Evolutionary conservation across 2,113 vertebrate species (phyloP).

Genomic region (Cebidichthys violaceus): DNA sequence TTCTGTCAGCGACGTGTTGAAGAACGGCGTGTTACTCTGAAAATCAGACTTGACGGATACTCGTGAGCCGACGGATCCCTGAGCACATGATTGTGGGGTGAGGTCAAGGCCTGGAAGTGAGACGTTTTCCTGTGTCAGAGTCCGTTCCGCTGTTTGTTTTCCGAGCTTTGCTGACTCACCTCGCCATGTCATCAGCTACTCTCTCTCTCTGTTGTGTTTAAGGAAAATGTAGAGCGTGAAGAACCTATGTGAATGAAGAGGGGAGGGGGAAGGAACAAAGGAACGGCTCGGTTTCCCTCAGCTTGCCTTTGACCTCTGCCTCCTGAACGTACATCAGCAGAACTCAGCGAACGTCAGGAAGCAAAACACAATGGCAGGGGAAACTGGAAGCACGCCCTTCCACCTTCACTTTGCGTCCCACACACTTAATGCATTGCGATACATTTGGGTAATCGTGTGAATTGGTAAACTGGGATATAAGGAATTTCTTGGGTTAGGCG

Average conservation of each 20-base stretch:
- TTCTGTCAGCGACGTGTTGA: conserved; percentile 5
- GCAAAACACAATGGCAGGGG: conserved; percentile 80
- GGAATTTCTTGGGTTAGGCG: background rate
- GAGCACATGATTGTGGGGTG: conserved; percentile 48
- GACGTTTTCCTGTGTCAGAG: conserved; percentile 62
- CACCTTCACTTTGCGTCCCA: conserved; percentile 33
- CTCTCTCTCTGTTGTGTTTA: conserved; percentile 26
- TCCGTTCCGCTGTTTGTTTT: conserved; percentile 57
- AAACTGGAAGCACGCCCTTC: conserved; percentile 65
- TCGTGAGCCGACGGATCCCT: conserved; percentile 18
- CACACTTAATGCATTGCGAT: background rate
- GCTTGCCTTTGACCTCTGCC: conserved; percentile 73
- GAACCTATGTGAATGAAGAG: conserved; percentile 44
- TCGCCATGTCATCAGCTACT: conserved; percentile 57
- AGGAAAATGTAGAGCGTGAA: conserved; percentile 43
- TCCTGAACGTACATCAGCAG: conserved; percentile 72
- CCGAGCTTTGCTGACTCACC: conserved; percentile 77
- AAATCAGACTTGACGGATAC: background rate
- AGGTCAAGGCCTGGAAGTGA: conserved; percentile 46
- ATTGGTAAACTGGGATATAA: background rate
- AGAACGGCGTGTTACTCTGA: background rate
- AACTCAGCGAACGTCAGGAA: conserved; percentile 72
- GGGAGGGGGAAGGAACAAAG: conserved; percentile 52
- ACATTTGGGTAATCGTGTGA: background rate
- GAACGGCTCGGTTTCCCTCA: conserved; percentile 50